Evolutionary conservation across 1,140 invertebrate species (phyloP).

Genomic region (Ruditapes philippinarum): DNA sequence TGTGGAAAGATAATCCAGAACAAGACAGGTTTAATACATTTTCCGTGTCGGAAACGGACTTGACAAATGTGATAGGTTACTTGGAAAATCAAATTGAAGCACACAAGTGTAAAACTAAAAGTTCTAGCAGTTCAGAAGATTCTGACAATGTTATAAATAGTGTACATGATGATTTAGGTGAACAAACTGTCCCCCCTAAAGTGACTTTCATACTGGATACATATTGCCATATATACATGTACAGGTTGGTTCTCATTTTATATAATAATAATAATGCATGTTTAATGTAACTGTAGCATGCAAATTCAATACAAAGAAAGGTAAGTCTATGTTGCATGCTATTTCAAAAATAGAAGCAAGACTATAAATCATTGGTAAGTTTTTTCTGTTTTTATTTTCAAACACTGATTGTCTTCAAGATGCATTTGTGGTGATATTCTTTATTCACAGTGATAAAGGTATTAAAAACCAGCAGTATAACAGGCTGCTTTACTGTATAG

Average conservation of each 20-base stretch:
- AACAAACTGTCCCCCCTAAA: slow-evolving; percentile 73
- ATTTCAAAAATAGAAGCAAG: no score
- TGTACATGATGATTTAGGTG: slow-evolving; percentile 61
- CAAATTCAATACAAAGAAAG: no score
- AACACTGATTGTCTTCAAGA: no score
- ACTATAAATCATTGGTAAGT: no score
- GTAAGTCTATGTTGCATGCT: no score
- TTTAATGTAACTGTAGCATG: no score
- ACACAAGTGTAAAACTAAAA: slow-evolving; percentile 50
- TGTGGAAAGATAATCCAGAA: slow-evolving; percentile 84
- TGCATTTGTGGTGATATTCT: no score
- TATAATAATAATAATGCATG: no score
- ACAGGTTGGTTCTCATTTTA: slow-evolving; percentile 73
- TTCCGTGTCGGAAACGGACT: slow-evolving; percentile 82
- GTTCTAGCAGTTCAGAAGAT: slow-evolving; percentile 20
- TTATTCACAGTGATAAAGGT: no score
- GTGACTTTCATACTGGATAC: slow-evolving; percentile 84
- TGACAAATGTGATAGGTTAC: slow-evolving; percentile 81
- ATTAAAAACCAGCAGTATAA: no score
- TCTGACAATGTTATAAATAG: slow-evolving; percentile 70
- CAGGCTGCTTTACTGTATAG: no score
- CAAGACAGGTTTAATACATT: slow-evolving; percentile 83
- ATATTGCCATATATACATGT: slow-evolving; percentile 83
- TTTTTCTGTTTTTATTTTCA: no score
- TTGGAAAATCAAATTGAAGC: slow-evolving; percentile 79